These are phyloP conservation scores for Drosophila nigricruria DNA, from an alignment of 2,888 invertebrate genomes.

Conservation along the genomic window DNA sequence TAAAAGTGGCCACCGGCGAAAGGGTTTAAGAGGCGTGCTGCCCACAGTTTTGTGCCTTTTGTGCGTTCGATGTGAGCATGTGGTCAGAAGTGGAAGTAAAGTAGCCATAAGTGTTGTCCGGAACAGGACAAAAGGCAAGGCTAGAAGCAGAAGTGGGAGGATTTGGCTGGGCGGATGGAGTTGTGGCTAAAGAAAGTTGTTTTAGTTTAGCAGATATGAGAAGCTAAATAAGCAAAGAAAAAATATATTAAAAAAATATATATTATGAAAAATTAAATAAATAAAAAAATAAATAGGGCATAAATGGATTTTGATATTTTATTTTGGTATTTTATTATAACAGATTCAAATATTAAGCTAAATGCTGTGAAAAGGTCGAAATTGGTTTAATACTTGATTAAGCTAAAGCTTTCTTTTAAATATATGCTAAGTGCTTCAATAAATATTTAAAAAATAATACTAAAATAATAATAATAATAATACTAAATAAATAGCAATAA, in stretches of 20 bases:
- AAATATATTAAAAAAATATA: not conserved
- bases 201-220: not conserved
- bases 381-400: not conserved
- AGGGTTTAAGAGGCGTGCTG: constrained; percentile 66
- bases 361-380: no score
- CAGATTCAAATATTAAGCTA: not conserved
- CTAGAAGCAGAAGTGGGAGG: not conserved
- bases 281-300: not conserved
- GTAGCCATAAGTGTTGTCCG: constrained; percentile 41
- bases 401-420: no score
- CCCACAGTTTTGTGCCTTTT: constrained; percentile 49
- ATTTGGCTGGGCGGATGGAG: not conserved
- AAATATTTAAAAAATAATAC: no score
- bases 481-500: no score
- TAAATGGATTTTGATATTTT: no score
- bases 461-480: not conserved
- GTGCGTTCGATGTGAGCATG: constrained; percentile 66
- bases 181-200: constrained; percentile 12
- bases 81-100: constrained; percentile 57
- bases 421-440: no score
- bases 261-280: not conserved
- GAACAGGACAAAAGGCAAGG: constrained; percentile 28
- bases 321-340: no score
- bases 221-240: not conserved
- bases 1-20: constrained; percentile 70